These are phyloP conservation scores for Eidolon dupreanum DNA, from an alignment of 2,797 vertebrate genomes.

Conservation along the genomic window DNA sequence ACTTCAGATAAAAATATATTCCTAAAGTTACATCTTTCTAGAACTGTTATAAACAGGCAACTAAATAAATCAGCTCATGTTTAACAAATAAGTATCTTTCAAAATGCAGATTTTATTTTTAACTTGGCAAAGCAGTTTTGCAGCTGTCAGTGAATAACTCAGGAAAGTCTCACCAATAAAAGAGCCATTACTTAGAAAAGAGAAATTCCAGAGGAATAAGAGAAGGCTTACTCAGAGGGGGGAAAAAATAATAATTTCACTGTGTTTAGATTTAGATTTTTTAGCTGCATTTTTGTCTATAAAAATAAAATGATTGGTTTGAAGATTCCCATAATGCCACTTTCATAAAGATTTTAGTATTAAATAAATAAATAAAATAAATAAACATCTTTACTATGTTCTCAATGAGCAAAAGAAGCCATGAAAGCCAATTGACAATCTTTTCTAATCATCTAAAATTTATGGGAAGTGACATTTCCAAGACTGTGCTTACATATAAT, in stretches of 20 bases:
- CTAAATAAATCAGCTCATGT: slow-evolving; percentile 73
- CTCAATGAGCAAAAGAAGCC: background rate
- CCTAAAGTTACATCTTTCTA: slow-evolving; percentile 57
- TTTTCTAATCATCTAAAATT: slow-evolving; percentile 33
- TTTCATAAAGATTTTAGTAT: background rate
- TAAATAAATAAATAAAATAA: slow-evolving; percentile 19
- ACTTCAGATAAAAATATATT: slow-evolving; percentile 67
- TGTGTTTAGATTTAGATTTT: slow-evolving; percentile 65
- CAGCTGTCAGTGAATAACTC: slow-evolving; percentile 74
- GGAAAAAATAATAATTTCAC: slow-evolving; percentile 37
- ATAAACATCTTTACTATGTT: background rate
- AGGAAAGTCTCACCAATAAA: slow-evolving; percentile 65
- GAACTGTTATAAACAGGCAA: slow-evolving; percentile 53
- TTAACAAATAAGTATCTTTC: slow-evolving; percentile 74
- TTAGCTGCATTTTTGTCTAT: slow-evolving; percentile 58
- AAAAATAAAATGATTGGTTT: slow-evolving; percentile 22
- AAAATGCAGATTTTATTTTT: slow-evolving; percentile 73
- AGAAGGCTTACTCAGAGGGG: background rate
- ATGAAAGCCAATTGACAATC: background rate
- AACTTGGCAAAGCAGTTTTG: slow-evolving; percentile 73
- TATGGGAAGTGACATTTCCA: slow-evolving; percentile 45
- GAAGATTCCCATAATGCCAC: background rate
- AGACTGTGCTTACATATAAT: background rate
- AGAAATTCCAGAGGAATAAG: slow-evolving; percentile 61
- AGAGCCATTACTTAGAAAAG: slow-evolving; percentile 27